A percentile compares a stretch with the other conserved stretches of the same genome.
phyloP scores from a whole-genome alignment of 2,888 invertebrate species.

The Cephus runcator region DNA sequence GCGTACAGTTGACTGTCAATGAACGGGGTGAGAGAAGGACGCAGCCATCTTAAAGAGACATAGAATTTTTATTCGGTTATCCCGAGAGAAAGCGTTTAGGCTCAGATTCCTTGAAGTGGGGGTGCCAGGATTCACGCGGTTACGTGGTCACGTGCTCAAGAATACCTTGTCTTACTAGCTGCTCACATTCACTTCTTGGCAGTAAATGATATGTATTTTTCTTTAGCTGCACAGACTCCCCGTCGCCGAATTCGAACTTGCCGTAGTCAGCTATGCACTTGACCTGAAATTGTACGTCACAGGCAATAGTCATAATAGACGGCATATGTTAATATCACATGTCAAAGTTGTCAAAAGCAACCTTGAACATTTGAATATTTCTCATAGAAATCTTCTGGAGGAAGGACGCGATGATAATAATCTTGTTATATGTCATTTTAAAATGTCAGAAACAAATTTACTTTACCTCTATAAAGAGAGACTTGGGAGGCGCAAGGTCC shows the following conservation, averaged over 20 bases:
- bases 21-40: background rate
- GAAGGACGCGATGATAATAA: background rate
- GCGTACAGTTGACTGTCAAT: background rate
- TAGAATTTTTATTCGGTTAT: background rate
- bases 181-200: conserved; percentile 89
- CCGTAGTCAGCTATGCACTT: conserved; percentile 91
- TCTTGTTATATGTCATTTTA: background rate
- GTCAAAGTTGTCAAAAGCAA: background rate
- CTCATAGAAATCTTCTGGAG: background rate
- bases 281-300: conserved; percentile 63
- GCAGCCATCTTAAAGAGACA: background rate
- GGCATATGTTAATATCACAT: background rate
- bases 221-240: conserved; percentile 87
- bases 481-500: conserved; percentile 91
- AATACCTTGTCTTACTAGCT: conserved; percentile 89
- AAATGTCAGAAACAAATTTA: conserved; percentile 5
- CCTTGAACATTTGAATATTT: background rate
- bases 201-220: conserved; percentile 92
- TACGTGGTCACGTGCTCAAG: conserved; percentile 76
- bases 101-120: background rate
- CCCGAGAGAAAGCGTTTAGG: background rate
- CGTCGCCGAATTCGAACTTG: conserved; percentile 92
- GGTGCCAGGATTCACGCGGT: background rate
- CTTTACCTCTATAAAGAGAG: conserved; percentile 87
- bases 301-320: conserved; percentile 13